Percentiles rank a stretch among this genome's conserved stretches.
Conservation (phyloP, 2,888 invertebrate genomes). For the Leucania comma region DNA sequence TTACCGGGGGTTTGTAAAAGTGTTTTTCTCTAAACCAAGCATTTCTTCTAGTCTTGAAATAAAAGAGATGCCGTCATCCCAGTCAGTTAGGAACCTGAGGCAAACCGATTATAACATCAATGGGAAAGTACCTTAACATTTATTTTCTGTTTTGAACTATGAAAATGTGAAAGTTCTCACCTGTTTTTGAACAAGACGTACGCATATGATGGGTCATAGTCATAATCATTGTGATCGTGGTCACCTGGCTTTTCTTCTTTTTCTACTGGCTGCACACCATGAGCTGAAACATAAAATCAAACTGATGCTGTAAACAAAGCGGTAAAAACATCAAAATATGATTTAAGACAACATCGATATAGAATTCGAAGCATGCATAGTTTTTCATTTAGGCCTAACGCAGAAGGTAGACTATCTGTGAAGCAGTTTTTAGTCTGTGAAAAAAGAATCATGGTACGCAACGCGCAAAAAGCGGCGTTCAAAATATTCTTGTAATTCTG, state of each 20-base stretch:
- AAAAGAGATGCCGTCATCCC: conserved; percentile 94
- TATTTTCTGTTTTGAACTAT: conserved; percentile 16
- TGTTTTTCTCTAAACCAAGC: conserved; percentile 92
- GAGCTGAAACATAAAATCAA: conserved; percentile 76
- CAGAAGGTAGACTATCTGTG: conserved; percentile 1
- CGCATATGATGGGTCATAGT: conserved; percentile 94
- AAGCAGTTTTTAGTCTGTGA: background rate
- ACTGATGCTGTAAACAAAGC: conserved; percentile 30
- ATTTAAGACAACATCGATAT: conserved; percentile 57
- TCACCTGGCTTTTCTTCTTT: conserved; percentile 70
- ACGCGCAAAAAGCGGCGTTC: too few species aligned
- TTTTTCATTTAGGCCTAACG: conserved; percentile 25
- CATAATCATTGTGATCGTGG: conserved; percentile 90
- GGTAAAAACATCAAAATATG: background rate
- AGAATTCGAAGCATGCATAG: conserved; percentile 55
- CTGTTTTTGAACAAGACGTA: conserved; percentile 94
- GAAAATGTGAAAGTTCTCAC: conserved; percentile 80
- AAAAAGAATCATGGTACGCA: background rate
- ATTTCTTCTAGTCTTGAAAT: conserved; percentile 93
- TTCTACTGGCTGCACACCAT: conserved; percentile 73
- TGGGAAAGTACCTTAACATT: conserved; percentile 60
- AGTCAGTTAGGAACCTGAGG: conserved; percentile 86
- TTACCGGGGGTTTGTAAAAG: conserved; percentile 92
- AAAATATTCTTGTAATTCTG: too few species aligned
- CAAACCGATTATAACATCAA: conserved; percentile 64